Evolutionary conservation across 30 jellyfish, hydroid and myxozoan genomes (phyloP).

Genomic region (Turritopsis rubra): DNA sequence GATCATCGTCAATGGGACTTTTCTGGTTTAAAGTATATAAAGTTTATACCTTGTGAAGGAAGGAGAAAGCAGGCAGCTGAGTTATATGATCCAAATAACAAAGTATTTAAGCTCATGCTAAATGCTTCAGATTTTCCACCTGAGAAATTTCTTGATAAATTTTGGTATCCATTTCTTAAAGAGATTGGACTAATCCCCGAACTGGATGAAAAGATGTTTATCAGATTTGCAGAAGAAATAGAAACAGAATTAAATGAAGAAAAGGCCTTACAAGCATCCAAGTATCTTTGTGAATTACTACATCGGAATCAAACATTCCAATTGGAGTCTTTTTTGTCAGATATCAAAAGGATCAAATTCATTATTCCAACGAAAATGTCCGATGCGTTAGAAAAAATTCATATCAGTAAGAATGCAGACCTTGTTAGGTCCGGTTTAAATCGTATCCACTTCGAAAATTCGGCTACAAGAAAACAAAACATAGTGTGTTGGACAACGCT

Average conservation of each 20-base stretch:
- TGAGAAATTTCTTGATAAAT: not conserved
- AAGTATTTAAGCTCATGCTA: conserved; percentile 27
- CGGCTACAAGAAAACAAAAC: not conserved
- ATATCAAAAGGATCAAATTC: conserved; percentile 14
- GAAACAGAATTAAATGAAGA: conserved; percentile 1
- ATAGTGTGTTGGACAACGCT: not conserved
- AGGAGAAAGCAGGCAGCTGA: not conserved
- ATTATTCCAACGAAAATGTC: conserved; percentile 24
- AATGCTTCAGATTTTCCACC: conserved; percentile 41
- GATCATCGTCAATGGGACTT: not conserved
- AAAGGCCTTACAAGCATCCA: conserved; percentile 22
- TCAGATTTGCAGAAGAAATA: conserved; percentile 34
- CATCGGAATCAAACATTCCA: conserved; percentile 15
- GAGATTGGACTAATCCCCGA: conserved; percentile 29
- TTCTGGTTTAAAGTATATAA: not conserved
- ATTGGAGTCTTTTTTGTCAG: not conserved
- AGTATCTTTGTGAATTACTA: conserved; percentile 14
- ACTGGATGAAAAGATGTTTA: conserved; percentile 24
- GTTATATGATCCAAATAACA: conserved; percentile 46
- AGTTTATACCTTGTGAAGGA: conserved; percentile 30
- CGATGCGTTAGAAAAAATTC: conserved; percentile 19
- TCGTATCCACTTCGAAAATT: not conserved
- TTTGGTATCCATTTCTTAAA: conserved; percentile 40
- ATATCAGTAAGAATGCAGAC: conserved; percentile 7
- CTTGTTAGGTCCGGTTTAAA: not conserved